Evolutionary conservation across 2,888 invertebrate species (phyloP), one percentile per base, ranked within the genome.

Genomic region (Drosophila neutralis): DNA sequence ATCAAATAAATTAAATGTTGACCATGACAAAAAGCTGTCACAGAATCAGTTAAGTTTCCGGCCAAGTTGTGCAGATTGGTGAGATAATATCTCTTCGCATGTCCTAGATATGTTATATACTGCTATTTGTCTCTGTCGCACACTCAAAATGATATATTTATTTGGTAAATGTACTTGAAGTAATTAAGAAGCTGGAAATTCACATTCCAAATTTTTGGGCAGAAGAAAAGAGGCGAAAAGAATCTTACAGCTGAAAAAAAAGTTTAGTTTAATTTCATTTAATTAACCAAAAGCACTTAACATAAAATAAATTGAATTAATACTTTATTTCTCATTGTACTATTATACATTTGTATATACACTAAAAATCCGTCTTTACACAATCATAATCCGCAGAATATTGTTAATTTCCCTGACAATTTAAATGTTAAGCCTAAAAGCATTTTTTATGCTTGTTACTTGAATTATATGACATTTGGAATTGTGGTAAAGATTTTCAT

Each of bases 1-100:
- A 54, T 61, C 84, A 87, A 74, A 87, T 84, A 87, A 84, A 84
- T 84, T 79, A 84, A 79, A 83, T 87, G 72, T 69, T 71, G 66
- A 48, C 72, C 78, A 83, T 69, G 83, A 72, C 75, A 72, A 74
- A 73, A 72, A 60, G 66, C 69, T 75, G 73, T 67, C 78, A 71
- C 67, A 75, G 59, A 72, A 69, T 64, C 64, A 68, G 59, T 76
- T 69, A 70, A 72, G 66, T 76, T 80, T 73, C 68, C 72, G 54
- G 49, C 61, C 58, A 60, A 78, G 65, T 58, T 76, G 65, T 52
- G 78, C 66, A 75, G 81, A 78, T 73, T 76, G 63, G 31, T 67
- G 53, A 24, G 57, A 71, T 67, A 79, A 69, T 74, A 69, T 74
- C 51, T 38, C 48, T 31, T 18, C 33, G 11, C 45, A 40, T 29